Evolutionary conservation across 2,113 vertebrate species (phyloP).

Genomic region (Charina bottae): DNA sequence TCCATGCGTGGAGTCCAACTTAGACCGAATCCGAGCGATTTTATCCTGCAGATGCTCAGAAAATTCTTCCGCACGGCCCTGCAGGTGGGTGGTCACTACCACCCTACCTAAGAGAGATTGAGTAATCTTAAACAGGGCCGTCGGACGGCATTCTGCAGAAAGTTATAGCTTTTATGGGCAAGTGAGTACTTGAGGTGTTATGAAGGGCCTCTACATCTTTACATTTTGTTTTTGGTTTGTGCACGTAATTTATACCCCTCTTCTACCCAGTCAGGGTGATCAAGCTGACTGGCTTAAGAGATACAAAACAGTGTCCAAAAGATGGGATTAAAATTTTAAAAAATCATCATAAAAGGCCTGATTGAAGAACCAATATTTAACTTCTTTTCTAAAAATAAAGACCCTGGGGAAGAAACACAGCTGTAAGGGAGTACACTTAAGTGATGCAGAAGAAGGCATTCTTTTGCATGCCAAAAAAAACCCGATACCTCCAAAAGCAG

Average conservation of each 20-base stretch:
- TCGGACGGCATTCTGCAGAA: no score
- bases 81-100: no score
- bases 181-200: background rate
- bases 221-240: background rate
- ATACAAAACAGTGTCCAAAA: background rate
- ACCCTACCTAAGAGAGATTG: no score
- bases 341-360: background rate
- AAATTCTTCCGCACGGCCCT: no score
- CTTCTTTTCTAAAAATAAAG: background rate
- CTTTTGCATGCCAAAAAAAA: background rate
- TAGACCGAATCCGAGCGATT: no score
- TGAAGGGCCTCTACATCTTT: background rate
- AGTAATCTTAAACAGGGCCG: no score
- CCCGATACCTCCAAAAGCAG: background rate
- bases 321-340: background rate
- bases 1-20: no score
- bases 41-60: no score
- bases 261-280: background rate
- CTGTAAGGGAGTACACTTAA: background rate
- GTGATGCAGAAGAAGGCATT: background rate
- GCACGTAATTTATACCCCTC: background rate
- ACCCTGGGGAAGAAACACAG: background rate
- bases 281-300: background rate
- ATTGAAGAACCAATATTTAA: background rate
- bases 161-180: background rate